phyloP scores from a whole-genome alignment of 2,888 invertebrate genomes.

The Amiota mariae region DNA sequence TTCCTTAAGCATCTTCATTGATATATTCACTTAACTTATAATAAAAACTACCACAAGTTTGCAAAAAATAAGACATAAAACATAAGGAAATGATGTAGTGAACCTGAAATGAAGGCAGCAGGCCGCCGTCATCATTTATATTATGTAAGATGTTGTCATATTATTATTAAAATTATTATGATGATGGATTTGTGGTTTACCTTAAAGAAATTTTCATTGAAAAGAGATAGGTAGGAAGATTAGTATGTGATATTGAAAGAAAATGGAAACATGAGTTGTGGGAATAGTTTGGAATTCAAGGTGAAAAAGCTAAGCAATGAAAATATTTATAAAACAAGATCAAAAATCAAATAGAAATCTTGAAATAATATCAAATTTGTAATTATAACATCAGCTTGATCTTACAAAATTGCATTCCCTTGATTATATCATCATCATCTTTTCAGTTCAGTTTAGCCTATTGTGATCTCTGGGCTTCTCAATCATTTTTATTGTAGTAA shows the following conservation, averaged over 20 bases:
- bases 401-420: too few species aligned
- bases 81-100: neutral
- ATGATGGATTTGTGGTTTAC: conserved; percentile 6
- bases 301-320: conserved; percentile 20
- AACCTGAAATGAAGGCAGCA: conserved; percentile 1
- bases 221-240: too few species aligned
- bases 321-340: neutral
- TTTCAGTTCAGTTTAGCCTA: too few species aligned
- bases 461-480: too few species aligned
- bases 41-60: neutral
- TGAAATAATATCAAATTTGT: neutral
- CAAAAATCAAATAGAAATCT: conserved; percentile 6
- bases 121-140: neutral
- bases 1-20: neutral
- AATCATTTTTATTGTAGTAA: too few species aligned
- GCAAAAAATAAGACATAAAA: neutral
- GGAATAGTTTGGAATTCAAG: too few species aligned
- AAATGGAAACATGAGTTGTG: too few species aligned
- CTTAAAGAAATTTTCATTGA: too few species aligned
- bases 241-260: too few species aligned
- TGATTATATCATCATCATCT: too few species aligned
- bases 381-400: too few species aligned
- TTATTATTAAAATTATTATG: too few species aligned
- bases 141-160: conserved; percentile 7
- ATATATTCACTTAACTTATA: neutral